Evolutionary conservation across 2,797 vertebrate species (phyloP), one percentile per base, ranked within the genome.

Genomic region (Rhabdomys pumilio): DNA sequence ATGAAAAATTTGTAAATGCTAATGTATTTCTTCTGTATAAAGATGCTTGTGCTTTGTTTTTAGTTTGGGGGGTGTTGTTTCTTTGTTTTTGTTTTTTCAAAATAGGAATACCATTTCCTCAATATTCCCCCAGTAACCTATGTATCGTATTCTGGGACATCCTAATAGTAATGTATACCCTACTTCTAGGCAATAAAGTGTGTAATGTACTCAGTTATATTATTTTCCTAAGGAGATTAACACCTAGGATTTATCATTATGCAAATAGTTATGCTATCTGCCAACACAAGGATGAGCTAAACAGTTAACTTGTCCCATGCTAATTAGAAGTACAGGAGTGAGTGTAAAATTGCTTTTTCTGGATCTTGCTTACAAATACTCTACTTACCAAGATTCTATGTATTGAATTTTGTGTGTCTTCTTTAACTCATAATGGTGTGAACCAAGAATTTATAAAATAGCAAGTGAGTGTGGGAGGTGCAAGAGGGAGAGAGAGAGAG

Each of bases 391-490:
- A 50, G 89, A 92, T 31, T 94, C 44, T 89, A 72, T 76, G n/a
- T 93, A 31, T 91, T 94, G 31, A 91, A 13, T 75, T 75, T 10
- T 1, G 4, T 75, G 47, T 92, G 8, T 38, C 57, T 98, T 97
- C 89, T 89, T 96, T 98, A 96, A 96, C 17, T 50, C 96, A 41
- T 92, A 97, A 84, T 81, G 76, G 38, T 90, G 19, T n/a, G 34
- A 34, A 97, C 84, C 59, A 85, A 97, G 29, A 80, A 94, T 88
- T 95, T 72, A 19, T 38, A 96, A 96, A 98, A 86, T 81, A 93
- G 55, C 15, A 53, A 76, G 77, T 76, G 73, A 47, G 31, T 80
- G 77, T 2, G 77, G 5, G 29, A 12, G 59, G 22, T 63, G 63
- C 50, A 20, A 19, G 55, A 38, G 41, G 11, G 29, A 31, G 59